Evolutionary conservation across 1,140 invertebrate species (phyloP).

Genomic region (Drosophila miranda): DNA sequence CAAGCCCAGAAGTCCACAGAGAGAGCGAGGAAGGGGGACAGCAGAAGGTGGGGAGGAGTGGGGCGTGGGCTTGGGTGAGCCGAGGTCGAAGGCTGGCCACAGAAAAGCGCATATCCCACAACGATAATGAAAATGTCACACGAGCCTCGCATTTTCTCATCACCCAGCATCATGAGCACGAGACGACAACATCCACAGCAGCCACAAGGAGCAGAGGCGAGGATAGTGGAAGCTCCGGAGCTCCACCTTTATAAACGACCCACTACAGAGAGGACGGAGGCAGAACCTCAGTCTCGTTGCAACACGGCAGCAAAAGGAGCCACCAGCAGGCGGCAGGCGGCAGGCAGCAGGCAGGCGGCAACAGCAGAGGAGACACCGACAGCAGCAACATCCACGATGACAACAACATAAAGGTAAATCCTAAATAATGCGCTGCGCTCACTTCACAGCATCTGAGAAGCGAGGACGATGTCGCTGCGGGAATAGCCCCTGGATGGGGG

Average conservation of each 20-base stretch:
- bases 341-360: constrained; percentile 10
- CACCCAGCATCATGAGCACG: constrained; percentile 61
- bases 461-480: constrained; percentile 40
- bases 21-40: not conserved
- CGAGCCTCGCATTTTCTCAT: constrained; percentile 81
- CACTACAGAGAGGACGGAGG: constrained; percentile 22
- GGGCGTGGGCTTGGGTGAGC: constrained; percentile 2
- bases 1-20: constrained; percentile 21
- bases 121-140: constrained; percentile 81
- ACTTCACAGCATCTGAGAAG: constrained; percentile 63
- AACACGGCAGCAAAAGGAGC: constrained; percentile 56
- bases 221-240: constrained; percentile 10
- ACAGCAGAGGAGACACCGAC: constrained; percentile 14
- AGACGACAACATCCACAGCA: constrained; percentile 29
- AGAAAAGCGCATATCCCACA: constrained; percentile 77
- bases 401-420: constrained; percentile 81
- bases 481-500: constrained; percentile 37
- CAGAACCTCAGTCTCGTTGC: constrained; percentile 25
- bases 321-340: constrained; percentile 13
- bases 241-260: constrained; percentile 61
- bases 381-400: constrained; percentile 54
- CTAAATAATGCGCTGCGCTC: constrained; percentile 75
- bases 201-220: constrained; percentile 9
- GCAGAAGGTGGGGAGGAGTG: not conserved
- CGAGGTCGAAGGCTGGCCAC: constrained; percentile 33